A percentile compares a stretch with the other conserved stretches of the same genome.
These are phyloP conservation scores for Heteractis magnifica DNA, from an alignment of 92 coral and sea anemone species.

Conservation along the genomic window DNA sequence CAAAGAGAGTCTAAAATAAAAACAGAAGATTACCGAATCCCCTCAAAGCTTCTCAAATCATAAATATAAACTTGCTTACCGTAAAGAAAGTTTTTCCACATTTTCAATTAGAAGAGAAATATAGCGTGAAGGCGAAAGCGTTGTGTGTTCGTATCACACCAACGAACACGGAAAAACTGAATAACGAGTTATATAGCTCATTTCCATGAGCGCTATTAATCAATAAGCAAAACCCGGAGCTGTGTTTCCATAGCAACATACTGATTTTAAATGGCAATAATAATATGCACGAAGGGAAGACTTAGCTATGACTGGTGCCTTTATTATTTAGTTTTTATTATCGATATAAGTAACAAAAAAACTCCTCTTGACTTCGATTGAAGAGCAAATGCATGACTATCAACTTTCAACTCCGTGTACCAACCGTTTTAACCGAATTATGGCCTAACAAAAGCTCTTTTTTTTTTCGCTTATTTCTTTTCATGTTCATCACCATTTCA, in stretches of 20 bases:
- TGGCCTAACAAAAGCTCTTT: no score
- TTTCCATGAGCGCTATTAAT: constrained; percentile 4
- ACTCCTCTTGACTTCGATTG: not conserved
- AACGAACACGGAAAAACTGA: not conserved
- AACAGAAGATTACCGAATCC: not conserved
- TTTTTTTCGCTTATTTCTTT: no score
- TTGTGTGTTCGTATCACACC: not conserved
- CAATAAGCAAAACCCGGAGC: not conserved
- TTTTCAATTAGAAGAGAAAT: not conserved
- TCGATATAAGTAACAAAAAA: not conserved
- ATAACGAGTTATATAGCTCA: not conserved
- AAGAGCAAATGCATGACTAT: not conserved
- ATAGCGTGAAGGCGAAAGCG: not conserved
- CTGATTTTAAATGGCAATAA: not conserved
- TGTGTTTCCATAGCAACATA: not conserved
- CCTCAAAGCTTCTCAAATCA: not conserved
- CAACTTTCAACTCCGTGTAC: not conserved
- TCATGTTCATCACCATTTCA: no score
- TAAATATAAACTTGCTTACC: not conserved
- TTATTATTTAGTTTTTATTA: not conserved
- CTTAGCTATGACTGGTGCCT: not conserved
- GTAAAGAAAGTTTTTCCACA: not conserved
- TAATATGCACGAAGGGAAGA: not conserved
- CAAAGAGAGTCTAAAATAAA: not conserved
- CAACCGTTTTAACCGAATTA: no score